Conservation (phyloP, 23 tunicate genomes). For the Ascidia mentula region DNA sequence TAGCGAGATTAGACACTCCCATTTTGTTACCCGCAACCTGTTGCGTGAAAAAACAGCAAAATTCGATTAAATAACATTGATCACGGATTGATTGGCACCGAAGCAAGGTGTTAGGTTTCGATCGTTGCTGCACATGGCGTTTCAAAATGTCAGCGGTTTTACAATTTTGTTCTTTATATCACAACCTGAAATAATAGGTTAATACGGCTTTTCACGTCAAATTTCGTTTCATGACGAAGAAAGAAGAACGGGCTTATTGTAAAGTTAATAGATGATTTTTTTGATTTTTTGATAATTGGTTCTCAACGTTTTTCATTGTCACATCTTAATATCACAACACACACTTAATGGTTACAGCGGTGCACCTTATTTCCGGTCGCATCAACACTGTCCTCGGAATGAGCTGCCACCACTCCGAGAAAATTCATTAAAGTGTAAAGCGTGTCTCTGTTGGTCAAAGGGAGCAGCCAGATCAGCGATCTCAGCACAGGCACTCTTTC, state of each 20-base stretch:
- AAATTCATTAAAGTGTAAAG: conserved; percentile 71
- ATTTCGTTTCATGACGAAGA: no score
- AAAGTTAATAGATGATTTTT: no score
- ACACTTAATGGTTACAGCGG: no score
- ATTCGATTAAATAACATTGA: background rate
- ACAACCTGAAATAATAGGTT: no score
- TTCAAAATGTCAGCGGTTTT: no score
- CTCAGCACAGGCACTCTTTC: conserved; percentile 59
- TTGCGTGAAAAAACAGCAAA: background rate
- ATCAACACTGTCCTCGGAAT: conserved; percentile 57
- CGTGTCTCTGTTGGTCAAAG: conserved; percentile 84
- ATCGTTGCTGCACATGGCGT: no score
- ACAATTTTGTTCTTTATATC: no score
- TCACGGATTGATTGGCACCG: background rate
- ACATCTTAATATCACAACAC: no score
- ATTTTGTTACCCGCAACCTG: conserved; percentile 89
- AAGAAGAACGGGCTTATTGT: no score
- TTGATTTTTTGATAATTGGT: no score
- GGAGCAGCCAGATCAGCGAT: conserved; percentile 79
- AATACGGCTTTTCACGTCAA: no score
- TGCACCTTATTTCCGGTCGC: conserved; percentile 65
- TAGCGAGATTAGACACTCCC: conserved; percentile 67
- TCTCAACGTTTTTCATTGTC: no score
- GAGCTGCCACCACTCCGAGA: conserved; percentile 65
- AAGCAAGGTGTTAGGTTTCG: background rate